Conservation (phyloP, 2,888 invertebrate genomes). For the Clitarchus hookeri region DNA sequence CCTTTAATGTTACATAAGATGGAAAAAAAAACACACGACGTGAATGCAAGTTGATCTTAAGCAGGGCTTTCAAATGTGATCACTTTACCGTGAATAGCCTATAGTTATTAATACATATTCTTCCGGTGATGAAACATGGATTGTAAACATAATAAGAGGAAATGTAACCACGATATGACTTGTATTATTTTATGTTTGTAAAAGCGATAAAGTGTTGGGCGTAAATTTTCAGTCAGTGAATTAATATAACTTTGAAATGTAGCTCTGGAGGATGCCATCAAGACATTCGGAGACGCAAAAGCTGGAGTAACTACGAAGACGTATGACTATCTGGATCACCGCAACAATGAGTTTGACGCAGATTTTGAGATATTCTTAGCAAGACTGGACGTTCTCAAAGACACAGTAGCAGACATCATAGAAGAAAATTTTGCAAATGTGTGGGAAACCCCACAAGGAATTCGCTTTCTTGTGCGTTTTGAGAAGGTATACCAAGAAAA, state of each 20-base stretch:
- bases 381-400: conserved; percentile 74
- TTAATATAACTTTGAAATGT: conserved; percentile 33
- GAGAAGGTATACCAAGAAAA: conserved; percentile 68
- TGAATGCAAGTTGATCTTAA: no score
- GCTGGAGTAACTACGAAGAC: conserved; percentile 81
- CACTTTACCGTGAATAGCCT: no score
- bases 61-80: no score
- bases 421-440: conserved; percentile 85
- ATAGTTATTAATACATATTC: no score
- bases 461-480: conserved; percentile 80
- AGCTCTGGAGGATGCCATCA: conserved; percentile 85
- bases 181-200: no score
- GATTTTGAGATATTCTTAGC: conserved; percentile 83
- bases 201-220: no score
- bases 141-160: no score
- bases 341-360: conserved; percentile 82
- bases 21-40: no score
- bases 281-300: conserved; percentile 83
- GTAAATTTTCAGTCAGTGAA: no score
- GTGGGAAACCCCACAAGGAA: conserved; percentile 91
- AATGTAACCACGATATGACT: no score
- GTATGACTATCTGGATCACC: conserved; percentile 90
- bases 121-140: no score
- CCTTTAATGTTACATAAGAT: no score
- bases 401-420: conserved; percentile 75